Evolutionary conservation across 2,888 invertebrate species (phyloP), one percentile per base, ranked within the genome.

Genomic region (Pollenia amentaria): DNA sequence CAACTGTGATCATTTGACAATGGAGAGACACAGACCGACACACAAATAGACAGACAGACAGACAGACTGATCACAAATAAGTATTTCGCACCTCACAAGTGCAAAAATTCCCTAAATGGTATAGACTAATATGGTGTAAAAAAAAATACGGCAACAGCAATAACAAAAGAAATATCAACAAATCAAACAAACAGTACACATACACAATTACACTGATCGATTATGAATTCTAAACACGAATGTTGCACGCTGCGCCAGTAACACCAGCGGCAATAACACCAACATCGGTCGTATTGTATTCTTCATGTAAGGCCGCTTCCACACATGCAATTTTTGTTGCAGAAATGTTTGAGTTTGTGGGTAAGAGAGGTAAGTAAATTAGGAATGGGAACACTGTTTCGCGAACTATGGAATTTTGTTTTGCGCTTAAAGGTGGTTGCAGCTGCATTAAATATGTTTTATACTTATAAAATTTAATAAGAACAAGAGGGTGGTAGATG

Each of bases 161-260:
- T 60, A 69, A 38, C 48, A 70, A 73, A 38, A 81, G 1, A 2
- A 29, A 29, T 29, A 0, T 29, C 29, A 29, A 67, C 67, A 78
- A 60, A 72, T 57, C 57, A 46, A 46, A 60, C 46, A 3, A 51
- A 73, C 46, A 75, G 40, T 72, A 48, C 14, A 14, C 12, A 60
- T 21, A 44, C 46, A 77, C 65, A 84, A 55, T 21, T 42, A 80
- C 51, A 55, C 89, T 90, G 83, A 87, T 87, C 84, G 89, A 88
- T 91, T 92, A 90, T 89, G 88, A 91, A 91, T 91, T 91, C 91
- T 88, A 87, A 86, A 87, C 90, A 89, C 91, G 90, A 77, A 77
- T 87, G 84, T 87, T 87, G 84, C 84, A 87, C 84, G 84, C 87
- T 87, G 87, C 87, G 84, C 87, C 87, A 84, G 86, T 84, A 85